Conservation (phyloP, 1,140 invertebrate species). For the Epicauta chinensis region DNA sequence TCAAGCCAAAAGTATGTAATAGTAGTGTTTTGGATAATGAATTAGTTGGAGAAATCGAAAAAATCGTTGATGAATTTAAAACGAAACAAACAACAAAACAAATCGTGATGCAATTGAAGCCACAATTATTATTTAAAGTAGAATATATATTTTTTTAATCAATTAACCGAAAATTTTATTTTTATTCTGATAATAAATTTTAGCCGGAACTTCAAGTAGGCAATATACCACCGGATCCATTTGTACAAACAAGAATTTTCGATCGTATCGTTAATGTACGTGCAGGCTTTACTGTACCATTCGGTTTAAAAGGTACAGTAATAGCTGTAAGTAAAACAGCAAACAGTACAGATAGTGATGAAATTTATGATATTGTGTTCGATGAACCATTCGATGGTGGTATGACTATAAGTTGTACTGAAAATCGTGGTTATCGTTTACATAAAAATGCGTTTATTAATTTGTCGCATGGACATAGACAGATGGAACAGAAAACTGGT, state of each 20-base stretch:
- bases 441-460: slow-evolving; percentile 54
- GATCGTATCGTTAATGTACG: slow-evolving; percentile 79
- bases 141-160: too few relatives aligned
- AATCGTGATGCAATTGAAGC: slow-evolving; percentile 70
- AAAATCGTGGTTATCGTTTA: slow-evolving; percentile 49
- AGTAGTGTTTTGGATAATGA: slow-evolving; percentile 62
- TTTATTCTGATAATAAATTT: slow-evolving; percentile 3
- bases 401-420: slow-evolving; percentile 49
- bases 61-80: slow-evolving; percentile 47
- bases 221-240: slow-evolving; percentile 57
- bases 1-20: slow-evolving; percentile 58
- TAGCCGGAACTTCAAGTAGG: slow-evolving; percentile 49
- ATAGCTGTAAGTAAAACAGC: slow-evolving; percentile 58
- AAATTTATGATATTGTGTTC: slow-evolving; percentile 68
- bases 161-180: too few relatives aligned
- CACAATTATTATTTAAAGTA: slow-evolving; percentile 68
- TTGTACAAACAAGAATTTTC: slow-evolving; percentile 60
- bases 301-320: slow-evolving; percentile 76
- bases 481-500: slow-evolving; percentile 42
- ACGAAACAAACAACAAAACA: slow-evolving; percentile 45
- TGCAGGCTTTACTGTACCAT: slow-evolving; percentile 66
- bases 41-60: slow-evolving; percentile 57
- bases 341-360: slow-evolving; percentile 44
- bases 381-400: slow-evolving; percentile 69
- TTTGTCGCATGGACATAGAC: slow-evolving; percentile 47